A percentile compares a stretch with the other conserved stretches of the same genome.
These are phyloP conservation scores for Tryphoninae sp. DNA, from an alignment of 2,888 invertebrate species.

Conservation along the genomic window DNA sequence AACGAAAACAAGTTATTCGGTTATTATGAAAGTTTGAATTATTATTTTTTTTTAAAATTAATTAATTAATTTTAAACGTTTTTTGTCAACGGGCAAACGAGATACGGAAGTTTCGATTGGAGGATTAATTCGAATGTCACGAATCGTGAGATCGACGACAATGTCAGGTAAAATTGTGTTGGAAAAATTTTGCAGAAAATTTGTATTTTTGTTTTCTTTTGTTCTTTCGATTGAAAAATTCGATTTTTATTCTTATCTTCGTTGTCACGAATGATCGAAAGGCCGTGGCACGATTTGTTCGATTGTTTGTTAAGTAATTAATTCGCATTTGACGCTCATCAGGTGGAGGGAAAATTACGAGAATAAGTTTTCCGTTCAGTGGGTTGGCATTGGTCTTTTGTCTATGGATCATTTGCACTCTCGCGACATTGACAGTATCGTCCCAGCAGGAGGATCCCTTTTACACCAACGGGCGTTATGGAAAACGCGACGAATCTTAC, in stretches of 20 bases:
- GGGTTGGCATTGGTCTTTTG: slow-evolving; percentile 67
- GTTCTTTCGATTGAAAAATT: background rate
- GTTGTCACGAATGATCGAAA: background rate
- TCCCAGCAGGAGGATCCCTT: slow-evolving; percentile 68
- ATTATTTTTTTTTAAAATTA: background rate
- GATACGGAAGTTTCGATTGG: background rate
- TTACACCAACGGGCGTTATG: slow-evolving; percentile 72
- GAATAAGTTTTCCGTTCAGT: slow-evolving; percentile 55
- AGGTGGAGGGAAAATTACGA: background rate
- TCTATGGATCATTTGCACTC: slow-evolving; percentile 71
- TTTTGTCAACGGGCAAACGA: background rate
- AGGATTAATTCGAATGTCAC: slow-evolving; percentile 9
- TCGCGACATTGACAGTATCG: slow-evolving; percentile 70
- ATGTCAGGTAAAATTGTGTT: slow-evolving; percentile 48
- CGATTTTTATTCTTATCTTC: background rate
- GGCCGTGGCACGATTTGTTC: background rate
- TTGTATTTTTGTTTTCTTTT: background rate
- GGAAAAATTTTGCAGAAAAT: slow-evolving; percentile 2
- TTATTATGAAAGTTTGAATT: no score
- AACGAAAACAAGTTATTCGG: background rate
- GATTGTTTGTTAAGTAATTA: background rate
- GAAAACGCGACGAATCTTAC: slow-evolving; percentile 71
- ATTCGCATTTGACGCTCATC: background rate
- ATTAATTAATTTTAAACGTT: slow-evolving; percentile 1
- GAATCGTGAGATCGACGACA: slow-evolving; percentile 25